These are phyloP conservation scores for Liolophura sinensis DNA, from an alignment of 1,140 invertebrate species.

Conservation along the genomic window DNA sequence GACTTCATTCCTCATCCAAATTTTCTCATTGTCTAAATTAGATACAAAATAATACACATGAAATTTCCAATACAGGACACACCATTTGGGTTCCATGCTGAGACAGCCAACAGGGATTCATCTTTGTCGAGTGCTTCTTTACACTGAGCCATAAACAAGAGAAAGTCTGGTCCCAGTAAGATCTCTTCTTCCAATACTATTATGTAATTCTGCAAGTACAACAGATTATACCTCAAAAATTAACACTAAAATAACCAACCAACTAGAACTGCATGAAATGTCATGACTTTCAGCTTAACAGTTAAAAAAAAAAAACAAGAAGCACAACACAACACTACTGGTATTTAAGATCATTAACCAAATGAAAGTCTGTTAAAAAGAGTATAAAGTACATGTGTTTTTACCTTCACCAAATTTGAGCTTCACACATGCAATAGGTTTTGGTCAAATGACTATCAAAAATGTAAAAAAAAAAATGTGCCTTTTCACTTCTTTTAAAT, in stretches of 20 bases:
- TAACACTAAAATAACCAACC: background rate
- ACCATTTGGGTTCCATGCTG: constrained; percentile 64
- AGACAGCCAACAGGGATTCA: constrained; percentile 55
- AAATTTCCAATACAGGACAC: constrained; percentile 10
- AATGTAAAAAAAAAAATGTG: too few relatives aligned
- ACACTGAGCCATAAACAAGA: constrained; percentile 60
- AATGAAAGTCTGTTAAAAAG: too few relatives aligned
- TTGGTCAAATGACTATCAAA: too few relatives aligned
- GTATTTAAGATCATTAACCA: too few relatives aligned
- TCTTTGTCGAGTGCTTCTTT: constrained; percentile 54
- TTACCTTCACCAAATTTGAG: too few relatives aligned
- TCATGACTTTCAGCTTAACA: too few relatives aligned
- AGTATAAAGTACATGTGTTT: too few relatives aligned
- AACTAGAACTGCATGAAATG: too few relatives aligned
- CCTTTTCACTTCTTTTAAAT: too few relatives aligned
- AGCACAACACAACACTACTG: too few relatives aligned
- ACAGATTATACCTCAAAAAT: background rate
- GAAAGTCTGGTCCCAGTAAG: constrained; percentile 61
- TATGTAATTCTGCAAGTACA: constrained; percentile 51
- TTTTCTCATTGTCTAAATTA: background rate
- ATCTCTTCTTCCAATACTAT: constrained; percentile 63
- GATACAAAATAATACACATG: background rate
- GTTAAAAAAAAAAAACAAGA: too few relatives aligned
- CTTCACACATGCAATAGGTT: too few relatives aligned
- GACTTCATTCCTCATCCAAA: background rate